These are phyloP conservation scores for Somateria mollissima DNA, from an alignment of 2,797 vertebrate genomes.

Conservation along the genomic window DNA sequence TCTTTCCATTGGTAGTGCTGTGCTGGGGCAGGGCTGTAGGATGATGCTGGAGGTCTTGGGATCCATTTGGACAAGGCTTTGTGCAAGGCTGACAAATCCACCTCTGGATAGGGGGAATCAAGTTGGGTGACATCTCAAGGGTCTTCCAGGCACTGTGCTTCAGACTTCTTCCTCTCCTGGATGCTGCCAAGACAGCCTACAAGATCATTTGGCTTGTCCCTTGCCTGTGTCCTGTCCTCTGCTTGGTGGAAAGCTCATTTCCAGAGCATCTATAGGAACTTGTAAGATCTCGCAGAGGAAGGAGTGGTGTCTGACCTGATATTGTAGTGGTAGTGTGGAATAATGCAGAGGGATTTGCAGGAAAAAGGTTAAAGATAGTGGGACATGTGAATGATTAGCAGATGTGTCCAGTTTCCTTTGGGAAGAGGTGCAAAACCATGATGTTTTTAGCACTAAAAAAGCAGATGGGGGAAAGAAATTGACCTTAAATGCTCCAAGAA, in stretches of 20 bases:
- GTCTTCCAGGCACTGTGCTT: background rate
- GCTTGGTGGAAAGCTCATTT: background rate
- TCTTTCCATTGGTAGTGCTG: background rate
- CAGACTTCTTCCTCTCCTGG: background rate
- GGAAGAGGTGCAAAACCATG: background rate
- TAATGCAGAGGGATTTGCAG: background rate
- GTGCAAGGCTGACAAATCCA: background rate
- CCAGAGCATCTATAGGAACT: background rate
- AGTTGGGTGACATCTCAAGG: background rate
- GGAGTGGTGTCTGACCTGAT: background rate
- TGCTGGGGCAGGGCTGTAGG: background rate
- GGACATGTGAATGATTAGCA: background rate
- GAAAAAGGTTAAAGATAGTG: background rate
- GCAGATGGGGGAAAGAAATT: background rate
- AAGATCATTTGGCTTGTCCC: background rate
- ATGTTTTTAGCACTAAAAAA: background rate
- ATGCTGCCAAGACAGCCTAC: background rate
- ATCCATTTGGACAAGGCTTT: background rate
- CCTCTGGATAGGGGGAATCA: too few relatives aligned
- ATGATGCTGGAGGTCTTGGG: background rate
- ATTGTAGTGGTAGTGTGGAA: background rate
- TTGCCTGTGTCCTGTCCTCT: background rate
- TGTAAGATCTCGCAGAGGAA: background rate
- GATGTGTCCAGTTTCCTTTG: fast-evolving
- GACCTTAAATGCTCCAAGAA: too few relatives aligned